Evolutionary conservation across 2,113 vertebrate species (phyloP).

Genomic region (Aplodontia rufa): DNA sequence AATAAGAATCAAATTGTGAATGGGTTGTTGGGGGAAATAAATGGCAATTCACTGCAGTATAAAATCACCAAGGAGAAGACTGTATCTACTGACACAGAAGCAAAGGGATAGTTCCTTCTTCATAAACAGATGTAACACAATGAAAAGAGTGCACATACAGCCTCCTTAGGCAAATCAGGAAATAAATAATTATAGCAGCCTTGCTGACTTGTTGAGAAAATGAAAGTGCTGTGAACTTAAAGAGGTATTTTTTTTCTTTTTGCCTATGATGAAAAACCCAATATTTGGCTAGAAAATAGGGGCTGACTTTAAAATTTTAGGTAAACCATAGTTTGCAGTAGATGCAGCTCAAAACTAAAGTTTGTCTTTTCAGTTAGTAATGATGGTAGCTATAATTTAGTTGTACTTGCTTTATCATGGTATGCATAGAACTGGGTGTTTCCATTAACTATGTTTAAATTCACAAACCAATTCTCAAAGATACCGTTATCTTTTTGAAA

Average conservation of each 20-base stretch:
- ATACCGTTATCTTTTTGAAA: neutral
- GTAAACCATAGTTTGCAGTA: neutral
- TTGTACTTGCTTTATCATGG: neutral
- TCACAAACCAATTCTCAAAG: neutral
- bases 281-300: neutral
- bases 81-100: neutral
- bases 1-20: neutral
- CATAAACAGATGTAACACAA: neutral
- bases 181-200: neutral
- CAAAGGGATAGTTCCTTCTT: neutral
- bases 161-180: neutral
- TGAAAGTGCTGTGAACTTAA: neutral
- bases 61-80: neutral
- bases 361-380: slow-evolving; percentile 2
- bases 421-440: neutral
- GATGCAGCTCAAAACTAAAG: neutral
- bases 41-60: neutral
- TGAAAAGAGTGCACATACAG: neutral
- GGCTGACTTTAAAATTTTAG: neutral
- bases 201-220: neutral
- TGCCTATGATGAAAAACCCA: neutral
- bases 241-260: neutral
- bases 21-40: neutral
- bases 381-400: neutral
- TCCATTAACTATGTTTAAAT: neutral